phyloP scores from a whole-genome alignment of 1,140 invertebrate genomes.

The Brachionus rotundiformis region DNA sequence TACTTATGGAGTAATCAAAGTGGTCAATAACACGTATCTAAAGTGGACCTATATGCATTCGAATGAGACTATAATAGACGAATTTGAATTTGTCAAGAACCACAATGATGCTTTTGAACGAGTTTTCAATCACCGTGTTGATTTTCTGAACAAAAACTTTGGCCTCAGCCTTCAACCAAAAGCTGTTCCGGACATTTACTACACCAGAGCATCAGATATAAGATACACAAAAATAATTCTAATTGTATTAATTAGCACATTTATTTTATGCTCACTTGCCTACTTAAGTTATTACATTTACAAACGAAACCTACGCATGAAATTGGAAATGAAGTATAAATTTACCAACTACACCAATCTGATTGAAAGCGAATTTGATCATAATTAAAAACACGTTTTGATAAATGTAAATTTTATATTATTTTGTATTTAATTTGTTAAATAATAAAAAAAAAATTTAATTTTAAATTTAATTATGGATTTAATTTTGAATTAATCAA shows the following conservation, averaged over 20 bases:
- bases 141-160: constrained; percentile 22
- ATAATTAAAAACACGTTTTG: background rate
- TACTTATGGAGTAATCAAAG: background rate
- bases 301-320: background rate
- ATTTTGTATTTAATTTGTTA: background rate
- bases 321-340: constrained; percentile 27
- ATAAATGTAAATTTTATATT: background rate
- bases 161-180: background rate
- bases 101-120: constrained; percentile 19
- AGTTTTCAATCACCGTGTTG: background rate
- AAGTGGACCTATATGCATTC: constrained; percentile 39
- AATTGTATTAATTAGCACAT: background rate
- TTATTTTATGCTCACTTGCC: background rate
- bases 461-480: background rate
- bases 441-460: background rate
- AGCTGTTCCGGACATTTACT: background rate
- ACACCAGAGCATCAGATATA: background rate
- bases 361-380: constrained; percentile 31
- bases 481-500: background rate
- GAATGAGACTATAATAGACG: constrained; percentile 27
- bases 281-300: background rate
- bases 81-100: constrained; percentile 18
- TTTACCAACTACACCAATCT: constrained; percentile 21
- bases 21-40: background rate
- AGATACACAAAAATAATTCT: background rate